A percentile compares a stretch with the other conserved stretches of the same genome.
Conservation (phyloP, 2,797 vertebrate species). For the Myotis vivesi region DNA sequence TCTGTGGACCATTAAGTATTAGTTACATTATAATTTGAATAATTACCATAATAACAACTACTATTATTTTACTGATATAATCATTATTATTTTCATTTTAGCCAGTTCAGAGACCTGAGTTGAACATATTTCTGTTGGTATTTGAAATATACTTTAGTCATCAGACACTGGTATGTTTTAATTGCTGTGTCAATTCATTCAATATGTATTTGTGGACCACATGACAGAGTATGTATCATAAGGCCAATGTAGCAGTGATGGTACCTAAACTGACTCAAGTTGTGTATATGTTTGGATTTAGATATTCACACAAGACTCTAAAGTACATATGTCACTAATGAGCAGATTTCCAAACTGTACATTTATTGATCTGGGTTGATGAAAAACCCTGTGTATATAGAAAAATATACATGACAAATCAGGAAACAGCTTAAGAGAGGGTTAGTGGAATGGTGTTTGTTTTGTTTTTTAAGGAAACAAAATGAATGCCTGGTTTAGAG, state of each 20-base stretch:
- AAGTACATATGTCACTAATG: not conserved
- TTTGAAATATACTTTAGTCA: slow-evolving; percentile 4
- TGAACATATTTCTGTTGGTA: not conserved
- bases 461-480: not conserved
- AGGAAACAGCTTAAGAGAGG: not conserved
- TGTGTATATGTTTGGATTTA: not conserved
- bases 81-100: slow-evolving; percentile 1
- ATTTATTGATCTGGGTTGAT: not conserved
- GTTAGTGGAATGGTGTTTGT: not conserved
- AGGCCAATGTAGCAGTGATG: not conserved
- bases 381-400: not conserved
- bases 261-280: not conserved
- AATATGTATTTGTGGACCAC: not conserved
- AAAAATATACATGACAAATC: not conserved
- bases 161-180: not conserved
- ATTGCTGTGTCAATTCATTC: not conserved
- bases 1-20: not conserved
- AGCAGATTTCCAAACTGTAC: not conserved
- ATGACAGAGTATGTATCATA: not conserved
- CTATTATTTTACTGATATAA: slow-evolving; percentile 10
- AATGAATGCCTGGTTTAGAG: not conserved
- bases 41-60: not conserved
- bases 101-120: not conserved
- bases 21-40: not conserved
- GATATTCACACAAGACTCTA: not conserved